Conservation (phyloP, 2,113 vertebrate genomes). For the Oenanthe melanoleuca region DNA sequence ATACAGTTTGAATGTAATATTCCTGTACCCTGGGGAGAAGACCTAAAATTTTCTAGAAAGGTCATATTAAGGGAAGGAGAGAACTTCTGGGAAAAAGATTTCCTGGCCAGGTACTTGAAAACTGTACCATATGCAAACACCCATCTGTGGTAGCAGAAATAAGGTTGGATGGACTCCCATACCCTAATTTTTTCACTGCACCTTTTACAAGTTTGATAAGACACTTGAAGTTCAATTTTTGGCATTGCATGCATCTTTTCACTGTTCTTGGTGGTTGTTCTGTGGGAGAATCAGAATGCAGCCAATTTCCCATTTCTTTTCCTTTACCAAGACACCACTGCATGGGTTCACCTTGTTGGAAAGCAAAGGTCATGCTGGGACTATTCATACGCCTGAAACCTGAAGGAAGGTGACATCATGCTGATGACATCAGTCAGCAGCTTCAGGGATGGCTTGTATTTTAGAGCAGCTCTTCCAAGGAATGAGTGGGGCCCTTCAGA, state of each 20-base stretch:
- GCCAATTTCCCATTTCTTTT: not conserved
- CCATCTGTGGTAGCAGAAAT: not conserved
- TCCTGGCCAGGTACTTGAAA: not conserved
- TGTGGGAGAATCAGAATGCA: not conserved
- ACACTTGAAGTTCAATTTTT: not conserved
- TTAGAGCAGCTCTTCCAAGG: not conserved
- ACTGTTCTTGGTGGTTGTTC: not conserved
- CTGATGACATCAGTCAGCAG: not conserved
- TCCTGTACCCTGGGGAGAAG: accelerated
- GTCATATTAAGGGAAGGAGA: not conserved
- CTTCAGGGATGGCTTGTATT: not conserved
- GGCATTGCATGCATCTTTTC: not conserved
- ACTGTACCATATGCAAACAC: not conserved
- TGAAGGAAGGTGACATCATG: not conserved
- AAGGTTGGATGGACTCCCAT: not conserved
- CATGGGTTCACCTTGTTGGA: not conserved
- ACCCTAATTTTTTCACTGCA: not conserved
- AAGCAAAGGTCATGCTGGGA: not conserved
- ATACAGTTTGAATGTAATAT: not conserved
- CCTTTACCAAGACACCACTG: not conserved
- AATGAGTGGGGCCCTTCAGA: not conserved
- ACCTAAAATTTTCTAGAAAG: not conserved
- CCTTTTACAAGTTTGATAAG: not conserved
- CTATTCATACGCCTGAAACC: not conserved
- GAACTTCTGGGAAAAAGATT: not conserved